Base-by-base conservation (phyloP, 2,888 invertebrate genomes). In the Notodonta dromedarius region DNA sequence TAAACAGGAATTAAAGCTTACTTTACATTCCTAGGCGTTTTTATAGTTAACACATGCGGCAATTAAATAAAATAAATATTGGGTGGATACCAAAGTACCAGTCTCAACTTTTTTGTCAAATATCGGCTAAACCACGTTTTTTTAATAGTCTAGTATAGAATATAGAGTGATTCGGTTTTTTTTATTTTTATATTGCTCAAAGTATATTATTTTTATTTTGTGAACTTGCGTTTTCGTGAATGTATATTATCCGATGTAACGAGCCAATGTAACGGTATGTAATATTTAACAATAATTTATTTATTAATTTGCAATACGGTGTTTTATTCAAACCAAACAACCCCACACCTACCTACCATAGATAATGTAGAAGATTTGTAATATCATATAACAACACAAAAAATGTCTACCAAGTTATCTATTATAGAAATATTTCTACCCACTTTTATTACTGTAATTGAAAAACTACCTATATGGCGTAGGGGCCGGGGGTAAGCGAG, bases 241-340 rank as follows among this genome's bases (percentile, higher is more conserved):
- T 91, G 89, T 92, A 88, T 90, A 88, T 82, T 89, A 81, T 88
- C 87, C 81, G 86, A 84, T 88, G 86, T 90, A 91, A 87, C 87
- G 89, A 87, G 85, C 89, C 89, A 85, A 84, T 90, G 86, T 91
- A 91, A 89, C 90, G 90, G 91, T 92, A 90, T 90, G 89, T 91
- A 84, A 90, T 91, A 92, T 92, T 90, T 88, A 92, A 91, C 90
- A 90, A 93, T 91, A 91, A 93, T 93, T 93, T 93, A 93, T 93
- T 93, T 93, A 93, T 93, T 93, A 88, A 93, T 93, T 93, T 93
- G 93, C 92, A 74, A 75, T 60, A 51, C 73, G 83, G 82, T 80
- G 83, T 81, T 83, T 85, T 76, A 80, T 79, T 83, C 24, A 24
- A 24, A 24, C 24, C 24, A 24, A 24, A 24, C 24, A 24, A 24